Evolutionary conservation across 2,797 vertebrate genomes (phyloP), one percentile per base, ranked within the genome.

Genomic region (Gadopsis marmoratus): DNA sequence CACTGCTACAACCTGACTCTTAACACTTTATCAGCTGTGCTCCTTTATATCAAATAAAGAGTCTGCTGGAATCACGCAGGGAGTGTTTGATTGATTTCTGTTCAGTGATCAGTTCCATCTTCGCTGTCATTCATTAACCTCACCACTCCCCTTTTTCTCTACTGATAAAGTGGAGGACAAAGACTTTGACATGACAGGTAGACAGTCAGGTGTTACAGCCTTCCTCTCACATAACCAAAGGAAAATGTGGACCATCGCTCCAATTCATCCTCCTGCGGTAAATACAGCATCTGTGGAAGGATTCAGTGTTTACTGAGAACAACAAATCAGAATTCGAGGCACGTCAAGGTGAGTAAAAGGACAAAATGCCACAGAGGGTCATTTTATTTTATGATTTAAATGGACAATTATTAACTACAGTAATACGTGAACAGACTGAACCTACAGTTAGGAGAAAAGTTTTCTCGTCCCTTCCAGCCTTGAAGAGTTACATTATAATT

Each of bases 31-130:
- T 78, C 89, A 84, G 88, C 85, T 83, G 78, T 72, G 54, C 81
- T 89, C 35, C 86, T 88, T 88, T 88, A 62, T 85, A 68, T 81
- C 21, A 59, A 93, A 92, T 92, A 93, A 91, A 91, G 87, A 85
- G 86, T 85, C 69, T 80, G 85, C 90, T 92, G 87, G 79, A 87
- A 71, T 62, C 55, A 64, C 35, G 1, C 7, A 5, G 11, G 23
- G 23, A 0, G 35, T 53, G 58, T 83, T 26, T 70, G 50, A 78
- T 62, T 78, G 55, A 70, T 76, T 83, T 76, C 47, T 76, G 41
- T 26, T 29, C 5, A 5, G 23, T 13, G 5, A 61, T 68, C 13
- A 0, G 4, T 35, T 60, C 37, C 0, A 55, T 66, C 26, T 41
- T 19, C 29, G 7, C 31, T 62, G 82, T 93, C 73, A 90, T 19